A percentile compares a stretch with the other conserved stretches of the same genome.
phyloP scores from a whole-genome alignment of 2,797 vertebrate species.

The Coccyzus lansbergi region DNA sequence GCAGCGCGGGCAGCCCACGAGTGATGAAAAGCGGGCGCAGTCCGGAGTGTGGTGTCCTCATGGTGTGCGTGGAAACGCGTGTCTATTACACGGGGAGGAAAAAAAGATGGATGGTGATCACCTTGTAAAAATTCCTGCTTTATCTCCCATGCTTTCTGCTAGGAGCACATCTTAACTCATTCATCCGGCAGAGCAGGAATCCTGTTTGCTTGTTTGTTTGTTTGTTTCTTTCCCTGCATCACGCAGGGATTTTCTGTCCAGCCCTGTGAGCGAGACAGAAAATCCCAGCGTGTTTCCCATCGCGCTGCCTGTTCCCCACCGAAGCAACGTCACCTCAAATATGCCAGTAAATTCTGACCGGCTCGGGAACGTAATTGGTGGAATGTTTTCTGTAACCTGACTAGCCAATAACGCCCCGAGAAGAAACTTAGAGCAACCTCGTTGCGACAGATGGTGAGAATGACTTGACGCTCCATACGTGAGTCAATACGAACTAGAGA shows the following conservation, averaged over 20 bases:
- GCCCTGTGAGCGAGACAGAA: neutral
- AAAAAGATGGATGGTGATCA: neutral
- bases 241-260: neutral
- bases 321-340: conserved; percentile 64
- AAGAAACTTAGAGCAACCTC: conserved; percentile 3
- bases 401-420: conserved; percentile 52
- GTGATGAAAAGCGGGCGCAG: neutral
- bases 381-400: conserved; percentile 52
- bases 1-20: rapidly evolving
- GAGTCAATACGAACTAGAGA: conserved; percentile 24
- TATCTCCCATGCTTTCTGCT: neutral
- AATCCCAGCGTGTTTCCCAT: neutral
- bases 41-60: neutral
- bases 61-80: neutral
- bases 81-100: neutral
- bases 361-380: conserved; percentile 49
- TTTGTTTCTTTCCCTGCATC: neutral
- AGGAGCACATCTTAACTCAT: neutral
- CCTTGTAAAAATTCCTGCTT: neutral
- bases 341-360: conserved; percentile 68
- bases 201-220: neutral
- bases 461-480: conserved; percentile 4
- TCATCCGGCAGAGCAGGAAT: neutral
- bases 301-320: neutral
- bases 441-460: conserved; percentile 41